Evolutionary conservation across 2,113 vertebrate genomes (phyloP).

Genomic region (Urocynchramus pylzowi): DNA sequence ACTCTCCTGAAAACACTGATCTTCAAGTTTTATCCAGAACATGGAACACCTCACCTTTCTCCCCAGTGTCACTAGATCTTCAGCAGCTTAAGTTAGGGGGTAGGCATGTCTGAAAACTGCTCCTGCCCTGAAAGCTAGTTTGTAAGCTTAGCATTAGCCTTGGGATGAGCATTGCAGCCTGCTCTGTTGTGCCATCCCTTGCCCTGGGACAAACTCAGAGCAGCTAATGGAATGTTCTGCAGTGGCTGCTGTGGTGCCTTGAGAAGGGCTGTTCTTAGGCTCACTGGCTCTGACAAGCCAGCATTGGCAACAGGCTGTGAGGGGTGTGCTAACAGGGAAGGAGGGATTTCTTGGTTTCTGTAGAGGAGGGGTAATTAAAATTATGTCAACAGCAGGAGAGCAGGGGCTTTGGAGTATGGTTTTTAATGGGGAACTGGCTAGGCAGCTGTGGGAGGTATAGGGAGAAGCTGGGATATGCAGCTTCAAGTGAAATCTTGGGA

Average conservation of each 20-base stretch:
- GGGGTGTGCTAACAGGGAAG: background rate
- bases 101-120: background rate
- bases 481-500: background rate
- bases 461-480: background rate
- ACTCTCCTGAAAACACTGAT: background rate
- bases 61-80: background rate
- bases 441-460: background rate
- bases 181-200: background rate
- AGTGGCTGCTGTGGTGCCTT: accelerated
- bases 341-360: background rate
- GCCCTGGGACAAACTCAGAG: background rate
- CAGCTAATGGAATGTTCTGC: background rate
- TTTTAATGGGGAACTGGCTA: background rate
- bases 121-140: background rate
- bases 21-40: background rate
- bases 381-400: background rate
- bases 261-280: background rate
- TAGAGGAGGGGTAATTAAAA: background rate
- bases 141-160: background rate
- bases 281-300: background rate
- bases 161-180: background rate
- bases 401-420: background rate
- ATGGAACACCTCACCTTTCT: background rate
- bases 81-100: background rate
- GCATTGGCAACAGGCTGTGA: background rate